Evolutionary conservation across 2,888 invertebrate species (phyloP), one percentile per base, ranked within the genome.

Genomic region (Andrena praecox): DNA sequence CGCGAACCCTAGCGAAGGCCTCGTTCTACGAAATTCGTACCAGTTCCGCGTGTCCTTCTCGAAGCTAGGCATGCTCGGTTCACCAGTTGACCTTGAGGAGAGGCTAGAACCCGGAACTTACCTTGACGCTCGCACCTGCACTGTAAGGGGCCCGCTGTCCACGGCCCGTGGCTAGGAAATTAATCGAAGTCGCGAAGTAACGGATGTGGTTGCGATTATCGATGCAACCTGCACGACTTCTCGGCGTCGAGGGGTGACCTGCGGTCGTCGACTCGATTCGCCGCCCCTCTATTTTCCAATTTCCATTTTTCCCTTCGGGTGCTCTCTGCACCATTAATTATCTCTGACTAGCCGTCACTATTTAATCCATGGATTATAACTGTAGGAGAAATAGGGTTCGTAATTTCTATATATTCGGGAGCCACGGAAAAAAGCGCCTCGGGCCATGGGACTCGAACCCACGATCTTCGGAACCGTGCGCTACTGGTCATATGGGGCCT

Each of bases 161-260:
- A 20, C 33, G 20, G 62, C 35, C 59, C 54, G 63, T 74, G 66
- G 48, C 56, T 63, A 60, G 68, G 16, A 77, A 52, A 77, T 85
- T 75, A 80, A 83, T 78, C 72, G 82, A 75, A 77, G 60, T 42
- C 16, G 27, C 67, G 60, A 35, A 2, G 27, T 16, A 67, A 60
- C 72, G 71, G 71, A 71, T 59, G 77, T 59, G 60, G 35, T 29
- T 50, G 54, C 54, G 60, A 82, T 77, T 75, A 72, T 66, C 33
- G 77, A 80, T 73, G 75, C 72, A 68, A 69, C 72, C 59, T 69
- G 74, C 75, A 64, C 71, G 69, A 42, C 42, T 42, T 56, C 24
- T 24, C 2, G 24, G 10, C 56, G 24, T 20, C 20, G 56, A 27
- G 56, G 63, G 63, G 67, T 80, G 77, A 85, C 84, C 81, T 67